Percentiles rank a stretch among this genome's conserved stretches.
Evolutionary conservation across 1,140 invertebrate species (phyloP).

Genomic region (Lasioglossum baleicum): DNA sequence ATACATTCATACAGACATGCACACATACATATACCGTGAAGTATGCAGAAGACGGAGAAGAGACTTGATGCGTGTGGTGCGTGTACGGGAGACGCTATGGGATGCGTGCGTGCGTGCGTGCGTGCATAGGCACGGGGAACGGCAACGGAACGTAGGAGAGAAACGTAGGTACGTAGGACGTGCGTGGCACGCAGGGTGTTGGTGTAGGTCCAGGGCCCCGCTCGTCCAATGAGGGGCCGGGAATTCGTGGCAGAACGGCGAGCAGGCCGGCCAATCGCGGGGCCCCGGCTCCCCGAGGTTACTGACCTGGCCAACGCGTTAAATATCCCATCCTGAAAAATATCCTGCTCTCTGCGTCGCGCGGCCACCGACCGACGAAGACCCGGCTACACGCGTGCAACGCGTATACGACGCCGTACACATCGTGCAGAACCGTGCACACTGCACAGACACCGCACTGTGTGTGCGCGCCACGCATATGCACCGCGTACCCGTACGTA

Average conservation of each 20-base stretch:
- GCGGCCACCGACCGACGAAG: slow-evolving; percentile 31
- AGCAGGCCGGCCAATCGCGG: slow-evolving; percentile 75
- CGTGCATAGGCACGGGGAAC: slow-evolving; percentile 23
- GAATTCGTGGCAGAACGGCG: slow-evolving; percentile 76
- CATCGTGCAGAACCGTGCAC: no score
- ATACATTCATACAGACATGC: no score
- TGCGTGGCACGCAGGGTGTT: slow-evolving; percentile 68
- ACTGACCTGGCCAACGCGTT: slow-evolving; percentile 79
- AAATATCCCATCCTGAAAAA: slow-evolving; percentile 80
- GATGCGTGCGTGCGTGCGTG: slow-evolving; percentile 12
- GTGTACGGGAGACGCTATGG: not conserved
- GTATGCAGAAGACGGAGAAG: not conserved
- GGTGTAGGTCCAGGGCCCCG: slow-evolving; percentile 79
- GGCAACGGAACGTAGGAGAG: slow-evolving; percentile 20
- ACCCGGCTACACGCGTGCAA: slow-evolving; percentile 43
- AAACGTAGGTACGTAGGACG: slow-evolving; percentile 47
- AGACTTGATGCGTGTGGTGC: not conserved
- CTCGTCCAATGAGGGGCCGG: slow-evolving; percentile 75
- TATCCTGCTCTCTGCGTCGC: slow-evolving; percentile 72
- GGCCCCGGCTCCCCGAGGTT: slow-evolving; percentile 71
- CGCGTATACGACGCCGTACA: not conserved
- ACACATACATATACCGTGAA: no score
- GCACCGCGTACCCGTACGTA: slow-evolving; percentile 26
- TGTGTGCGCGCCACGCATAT: slow-evolving; percentile 26
- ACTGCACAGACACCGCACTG: no score